phyloP scores from a whole-genome alignment of 2,113 vertebrate genomes.

The Cololabis saira region DNA sequence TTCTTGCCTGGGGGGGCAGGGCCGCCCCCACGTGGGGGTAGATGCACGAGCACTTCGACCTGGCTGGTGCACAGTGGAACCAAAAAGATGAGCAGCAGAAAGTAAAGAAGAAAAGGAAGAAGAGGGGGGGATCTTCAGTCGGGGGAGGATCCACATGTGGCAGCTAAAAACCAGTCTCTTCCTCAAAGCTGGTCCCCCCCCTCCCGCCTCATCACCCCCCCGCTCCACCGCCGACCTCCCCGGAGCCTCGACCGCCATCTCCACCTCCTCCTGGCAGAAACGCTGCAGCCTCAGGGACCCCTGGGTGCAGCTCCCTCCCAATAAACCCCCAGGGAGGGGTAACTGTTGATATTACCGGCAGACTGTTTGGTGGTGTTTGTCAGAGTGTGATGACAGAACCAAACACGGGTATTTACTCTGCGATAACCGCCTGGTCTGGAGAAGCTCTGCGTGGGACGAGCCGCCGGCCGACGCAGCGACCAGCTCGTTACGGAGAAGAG shows the following conservation, averaged over 20 bases:
- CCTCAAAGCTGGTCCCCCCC: slow-evolving; percentile 33
- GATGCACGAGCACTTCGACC: too few relatives aligned
- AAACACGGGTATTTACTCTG: slow-evolving; percentile 65
- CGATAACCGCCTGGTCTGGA: slow-evolving; percentile 67
- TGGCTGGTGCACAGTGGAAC: too few relatives aligned
- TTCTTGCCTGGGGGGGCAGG: too few relatives aligned
- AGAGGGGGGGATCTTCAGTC: too few relatives aligned
- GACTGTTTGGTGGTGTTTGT: slow-evolving; percentile 74
- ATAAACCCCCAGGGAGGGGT: slow-evolving; percentile 35
- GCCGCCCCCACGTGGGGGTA: too few relatives aligned
- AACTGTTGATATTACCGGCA: slow-evolving; percentile 69
- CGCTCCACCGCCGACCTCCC: slow-evolving; percentile 49
- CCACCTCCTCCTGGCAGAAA: slow-evolving; percentile 19
- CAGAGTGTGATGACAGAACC: slow-evolving; percentile 70
- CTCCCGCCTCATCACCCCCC: slow-evolving; percentile 15
- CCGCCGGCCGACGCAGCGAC: too few relatives aligned
- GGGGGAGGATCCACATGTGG: slow-evolving; percentile 50
- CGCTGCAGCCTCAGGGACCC: slow-evolving; percentile 24
- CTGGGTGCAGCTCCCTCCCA: background rate
- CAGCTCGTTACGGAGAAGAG: too few relatives aligned
- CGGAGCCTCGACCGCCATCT: slow-evolving; percentile 40
- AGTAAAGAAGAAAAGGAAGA: too few relatives aligned
- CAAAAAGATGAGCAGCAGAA: background rate
- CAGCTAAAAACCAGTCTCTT: slow-evolving; percentile 39
- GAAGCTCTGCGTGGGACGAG: slow-evolving; percentile 47